Evolutionary conservation across 1,140 invertebrate genomes (phyloP), one percentile per base, ranked within the genome.

Genomic region (Cotesia vestalis): DNA sequence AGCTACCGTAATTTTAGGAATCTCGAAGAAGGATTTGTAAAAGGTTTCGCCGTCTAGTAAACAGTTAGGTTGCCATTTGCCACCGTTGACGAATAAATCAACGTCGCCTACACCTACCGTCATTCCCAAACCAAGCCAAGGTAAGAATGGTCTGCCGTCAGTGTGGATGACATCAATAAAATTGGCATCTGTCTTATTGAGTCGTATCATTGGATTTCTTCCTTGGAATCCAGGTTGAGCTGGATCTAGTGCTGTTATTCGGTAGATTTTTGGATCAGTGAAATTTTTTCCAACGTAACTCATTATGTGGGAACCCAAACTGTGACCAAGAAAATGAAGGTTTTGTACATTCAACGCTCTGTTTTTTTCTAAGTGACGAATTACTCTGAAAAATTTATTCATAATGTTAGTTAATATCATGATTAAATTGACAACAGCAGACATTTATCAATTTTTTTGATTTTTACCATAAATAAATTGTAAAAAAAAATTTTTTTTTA

Each of bases 161-260:
- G 88, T 88, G 73, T 89, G 88, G 11, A 88, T 69, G 27, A 87
- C 82, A 40, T 88, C 87, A 0, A 89, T 82, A 74, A 88, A 88
- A 9, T 80, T 73, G 5, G 84, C 88, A 75, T 89, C 87, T 4
- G 71, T 77, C 5, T 80, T 75, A 71, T 81, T 74, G 36, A 89
- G 74, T 51, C 86, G 78, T 0, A 85, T 82, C 63, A 73, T 34
- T 35, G 79, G 72, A 71, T 82, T 77, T 63, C 76, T 78, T 6
- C 81, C 79, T 78, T 88, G 86, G 75, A 88, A 89, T 34, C 80
- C 79, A 55, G 86, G 87, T 67, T 84, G 82, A 9, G 88, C 88
- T 14, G 88, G 85, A 79, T 89, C 88, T 66, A 89, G 76, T 64
- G 83, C 88, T 88, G 62, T 84, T 5, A 87, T 77, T 63, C 83